Percentiles rank a stretch among this genome's conserved stretches.
These are phyloP conservation scores for Drosophila parabipectinata DNA, from an alignment of 1,140 invertebrate species.

Conservation along the genomic window DNA sequence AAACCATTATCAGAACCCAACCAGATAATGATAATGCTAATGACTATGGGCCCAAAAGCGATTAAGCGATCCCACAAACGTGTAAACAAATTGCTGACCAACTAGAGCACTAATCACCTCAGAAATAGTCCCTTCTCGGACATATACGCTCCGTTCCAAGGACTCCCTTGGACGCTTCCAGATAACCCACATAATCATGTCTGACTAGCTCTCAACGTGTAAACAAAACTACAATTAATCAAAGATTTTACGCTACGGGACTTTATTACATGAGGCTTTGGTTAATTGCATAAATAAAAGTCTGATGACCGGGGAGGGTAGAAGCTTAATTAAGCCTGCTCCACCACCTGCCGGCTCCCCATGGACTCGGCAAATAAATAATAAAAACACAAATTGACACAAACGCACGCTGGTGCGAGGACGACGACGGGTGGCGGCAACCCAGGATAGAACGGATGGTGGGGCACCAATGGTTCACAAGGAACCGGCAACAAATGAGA, in stretches of 20 bases:
- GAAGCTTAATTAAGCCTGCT: slow-evolving; percentile 70
- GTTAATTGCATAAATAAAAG: slow-evolving; percentile 81
- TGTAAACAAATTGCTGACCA: slow-evolving; percentile 62
- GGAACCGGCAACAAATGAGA: slow-evolving; percentile 9
- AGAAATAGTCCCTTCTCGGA: slow-evolving; percentile 12
- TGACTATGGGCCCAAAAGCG: slow-evolving; percentile 42
- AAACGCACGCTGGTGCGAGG: slow-evolving; percentile 44
- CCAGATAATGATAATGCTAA: slow-evolving; percentile 60
- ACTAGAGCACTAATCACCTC: slow-evolving; percentile 60
- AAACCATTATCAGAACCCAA: slow-evolving; percentile 5
- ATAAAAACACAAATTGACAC: slow-evolving; percentile 79
- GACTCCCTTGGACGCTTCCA: slow-evolving; percentile 32
- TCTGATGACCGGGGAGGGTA: slow-evolving; percentile 14
- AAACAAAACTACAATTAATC: slow-evolving; percentile 82
- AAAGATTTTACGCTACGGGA: slow-evolving; percentile 71
- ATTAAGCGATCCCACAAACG: slow-evolving; percentile 44
- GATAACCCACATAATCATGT: slow-evolving; percentile 57
- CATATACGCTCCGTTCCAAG: slow-evolving; percentile 5
- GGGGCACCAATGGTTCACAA: slow-evolving; percentile 10
- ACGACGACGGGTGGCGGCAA: slow-evolving; percentile 4
- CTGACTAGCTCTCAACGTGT: slow-evolving; percentile 51
- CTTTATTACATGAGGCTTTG: slow-evolving; percentile 78
- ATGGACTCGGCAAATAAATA: slow-evolving; percentile 73
- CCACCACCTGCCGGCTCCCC: slow-evolving; percentile 50
- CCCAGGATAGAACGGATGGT: not conserved